These are phyloP conservation scores for Loriculus beryllinus DNA, from an alignment of 2,797 vertebrate species.

Conservation along the genomic window DNA sequence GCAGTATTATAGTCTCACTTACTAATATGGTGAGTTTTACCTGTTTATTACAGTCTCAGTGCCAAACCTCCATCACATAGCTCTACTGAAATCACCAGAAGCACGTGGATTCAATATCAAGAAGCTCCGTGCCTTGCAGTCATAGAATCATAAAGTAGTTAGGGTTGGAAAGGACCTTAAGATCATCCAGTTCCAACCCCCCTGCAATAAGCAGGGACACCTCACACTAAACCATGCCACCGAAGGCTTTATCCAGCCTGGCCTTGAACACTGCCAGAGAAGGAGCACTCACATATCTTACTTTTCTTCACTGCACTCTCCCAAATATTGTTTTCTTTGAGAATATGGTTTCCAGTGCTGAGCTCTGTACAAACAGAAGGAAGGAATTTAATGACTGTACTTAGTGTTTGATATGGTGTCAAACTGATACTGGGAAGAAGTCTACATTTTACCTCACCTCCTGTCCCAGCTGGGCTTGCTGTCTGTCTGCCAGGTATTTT, in stretches of 20 bases:
- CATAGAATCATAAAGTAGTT: no score
- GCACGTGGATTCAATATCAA: not conserved
- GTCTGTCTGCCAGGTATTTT: not conserved
- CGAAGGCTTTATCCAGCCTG: no score
- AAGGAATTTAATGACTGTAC: slow-evolving; percentile 36
- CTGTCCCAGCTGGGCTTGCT: slow-evolving; percentile 37
- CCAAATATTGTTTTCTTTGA: not conserved
- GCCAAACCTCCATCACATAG: not conserved
- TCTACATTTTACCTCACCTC: slow-evolving; percentile 53
- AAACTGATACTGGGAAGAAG: slow-evolving; percentile 32
- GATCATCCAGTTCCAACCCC: no score
- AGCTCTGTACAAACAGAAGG: slow-evolving; percentile 7
- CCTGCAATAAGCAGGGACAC: no score
- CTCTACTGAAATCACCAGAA: not conserved
- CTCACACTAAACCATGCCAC: no score
- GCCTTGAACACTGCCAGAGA: no score
- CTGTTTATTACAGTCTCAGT: not conserved
- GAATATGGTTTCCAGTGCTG: not conserved
- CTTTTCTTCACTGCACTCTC: not conserved
- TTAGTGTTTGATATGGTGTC: slow-evolving; percentile 55
- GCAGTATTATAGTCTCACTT: not conserved
- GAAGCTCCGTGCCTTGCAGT: not conserved
- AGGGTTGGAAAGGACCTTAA: no score
- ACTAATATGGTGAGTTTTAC: not conserved
- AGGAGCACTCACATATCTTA: not conserved